phyloP scores from a whole-genome alignment of 2,797 vertebrate genomes.

The Xerus rutilus region DNA sequence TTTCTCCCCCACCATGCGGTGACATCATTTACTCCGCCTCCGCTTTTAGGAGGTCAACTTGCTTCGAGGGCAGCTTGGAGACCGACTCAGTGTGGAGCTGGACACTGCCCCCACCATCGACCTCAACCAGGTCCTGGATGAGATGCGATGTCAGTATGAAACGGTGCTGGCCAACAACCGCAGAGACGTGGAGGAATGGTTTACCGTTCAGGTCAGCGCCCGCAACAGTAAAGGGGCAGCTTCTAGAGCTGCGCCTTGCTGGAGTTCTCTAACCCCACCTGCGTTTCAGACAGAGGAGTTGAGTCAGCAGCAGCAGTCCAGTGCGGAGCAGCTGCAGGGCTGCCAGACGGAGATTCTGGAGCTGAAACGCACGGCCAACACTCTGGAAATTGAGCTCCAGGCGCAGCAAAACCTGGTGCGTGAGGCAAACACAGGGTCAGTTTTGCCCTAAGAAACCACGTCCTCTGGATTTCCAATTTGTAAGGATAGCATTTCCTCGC shows the following conservation, averaged over 20 bases:
- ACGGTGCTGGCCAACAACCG: conserved; percentile 78
- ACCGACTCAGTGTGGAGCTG: conserved; percentile 84
- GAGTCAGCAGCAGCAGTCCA: conserved; percentile 80
- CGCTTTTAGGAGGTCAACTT: conserved; percentile 80
- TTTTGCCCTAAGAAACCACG: not conserved
- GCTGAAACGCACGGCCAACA: conserved; percentile 75
- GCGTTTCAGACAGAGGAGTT: conserved; percentile 83
- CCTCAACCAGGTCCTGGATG: conserved; percentile 81
- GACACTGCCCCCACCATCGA: conserved; percentile 79
- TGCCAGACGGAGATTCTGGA: conserved; percentile 83
- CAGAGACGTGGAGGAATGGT: conserved; percentile 83
- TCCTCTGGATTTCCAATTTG: not conserved
- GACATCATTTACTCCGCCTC: not conserved
- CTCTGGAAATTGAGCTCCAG: conserved; percentile 84
- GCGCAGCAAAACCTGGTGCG: conserved; percentile 84
- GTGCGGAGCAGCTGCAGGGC: conserved; percentile 76
- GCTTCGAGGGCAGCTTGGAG: conserved; percentile 81
- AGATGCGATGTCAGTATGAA: conserved; percentile 86
- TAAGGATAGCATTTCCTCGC: not conserved
- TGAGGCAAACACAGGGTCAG: not conserved
- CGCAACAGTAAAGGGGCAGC: rapidly evolving
- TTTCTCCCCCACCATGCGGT: not conserved
- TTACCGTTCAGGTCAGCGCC: conserved; percentile 73
- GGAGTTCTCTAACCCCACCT: not conserved
- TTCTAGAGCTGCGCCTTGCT: not conserved